phyloP scores from a whole-genome alignment of 2,113 vertebrate genomes.

The Emydura subglobosa region DNA sequence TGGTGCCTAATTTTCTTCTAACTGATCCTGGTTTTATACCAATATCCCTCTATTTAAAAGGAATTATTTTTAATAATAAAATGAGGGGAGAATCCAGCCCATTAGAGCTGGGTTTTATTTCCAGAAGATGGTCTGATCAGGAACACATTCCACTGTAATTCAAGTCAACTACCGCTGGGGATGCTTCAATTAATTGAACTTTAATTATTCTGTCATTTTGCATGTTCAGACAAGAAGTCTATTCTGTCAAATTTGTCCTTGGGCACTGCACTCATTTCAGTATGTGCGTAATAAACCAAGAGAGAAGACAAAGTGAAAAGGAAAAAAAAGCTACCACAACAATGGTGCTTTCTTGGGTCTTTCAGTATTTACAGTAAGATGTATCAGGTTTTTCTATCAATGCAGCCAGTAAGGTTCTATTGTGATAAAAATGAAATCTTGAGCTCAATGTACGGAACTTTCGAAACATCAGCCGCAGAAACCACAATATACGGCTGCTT shows the following conservation, averaged over 20 bases:
- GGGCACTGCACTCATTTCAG: neutral
- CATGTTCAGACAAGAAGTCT: conserved; percentile 39
- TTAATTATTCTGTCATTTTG: conserved; percentile 61
- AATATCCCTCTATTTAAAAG: neutral
- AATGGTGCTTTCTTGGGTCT: fast-evolving
- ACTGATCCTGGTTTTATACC: neutral
- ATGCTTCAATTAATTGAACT: conserved; percentile 38
- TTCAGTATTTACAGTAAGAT: neutral
- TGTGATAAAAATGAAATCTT: conserved; percentile 14
- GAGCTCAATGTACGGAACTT: neutral
- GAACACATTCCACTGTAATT: neutral
- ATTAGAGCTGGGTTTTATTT: neutral
- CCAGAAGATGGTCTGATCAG: neutral
- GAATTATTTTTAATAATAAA: neutral
- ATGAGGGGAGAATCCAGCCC: neutral
- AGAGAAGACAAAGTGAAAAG: neutral
- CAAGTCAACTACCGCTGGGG: neutral
- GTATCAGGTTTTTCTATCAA: neutral
- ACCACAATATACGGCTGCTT: neutral
- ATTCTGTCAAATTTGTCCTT: conserved; percentile 38
- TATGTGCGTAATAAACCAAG: neutral
- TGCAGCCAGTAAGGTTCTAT: neutral
- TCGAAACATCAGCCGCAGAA: neutral
- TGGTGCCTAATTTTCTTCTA: neutral
- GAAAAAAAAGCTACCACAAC: neutral